These are phyloP conservation scores for Bombus vancouverensis DNA, from an alignment of 1,140 invertebrate genomes.

Conservation along the genomic window DNA sequence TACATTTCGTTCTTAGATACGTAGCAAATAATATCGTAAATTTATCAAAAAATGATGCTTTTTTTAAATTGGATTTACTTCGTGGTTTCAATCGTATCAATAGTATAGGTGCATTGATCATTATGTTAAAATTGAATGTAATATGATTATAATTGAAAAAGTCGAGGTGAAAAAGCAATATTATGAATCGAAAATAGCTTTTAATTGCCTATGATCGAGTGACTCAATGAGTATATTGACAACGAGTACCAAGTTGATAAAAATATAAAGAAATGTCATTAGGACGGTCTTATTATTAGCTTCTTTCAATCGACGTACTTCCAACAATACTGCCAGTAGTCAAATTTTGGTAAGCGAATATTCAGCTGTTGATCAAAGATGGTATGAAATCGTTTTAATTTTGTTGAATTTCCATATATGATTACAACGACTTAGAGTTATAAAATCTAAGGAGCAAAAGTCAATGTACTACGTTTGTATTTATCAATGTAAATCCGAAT, in stretches of 20 bases:
- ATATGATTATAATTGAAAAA: neutral
- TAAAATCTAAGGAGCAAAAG: neutral
- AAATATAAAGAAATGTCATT: neutral
- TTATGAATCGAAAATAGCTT: neutral
- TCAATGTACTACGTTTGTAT: neutral
- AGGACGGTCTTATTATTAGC: neutral
- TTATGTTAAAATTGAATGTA: neutral
- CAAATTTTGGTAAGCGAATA: neutral
- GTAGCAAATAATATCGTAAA: neutral
- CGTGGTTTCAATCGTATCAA: neutral
- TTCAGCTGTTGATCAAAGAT: neutral
- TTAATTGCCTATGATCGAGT: neutral
- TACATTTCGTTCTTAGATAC: neutral
- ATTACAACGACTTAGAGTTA: neutral
- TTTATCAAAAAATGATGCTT: neutral
- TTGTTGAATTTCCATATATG: neutral
- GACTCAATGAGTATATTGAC: neutral
- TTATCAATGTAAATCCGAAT: neutral
- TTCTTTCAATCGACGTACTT: neutral
- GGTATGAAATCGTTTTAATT: neutral
- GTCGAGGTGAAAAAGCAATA: neutral
- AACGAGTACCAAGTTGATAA: neutral
- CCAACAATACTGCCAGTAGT: slow-evolving; percentile 27
- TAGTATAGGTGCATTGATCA: neutral
- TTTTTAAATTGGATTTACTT: neutral